These are phyloP conservation scores for Clamator glandarius DNA, from an alignment of 2,797 vertebrate species.

Conservation along the genomic window DNA sequence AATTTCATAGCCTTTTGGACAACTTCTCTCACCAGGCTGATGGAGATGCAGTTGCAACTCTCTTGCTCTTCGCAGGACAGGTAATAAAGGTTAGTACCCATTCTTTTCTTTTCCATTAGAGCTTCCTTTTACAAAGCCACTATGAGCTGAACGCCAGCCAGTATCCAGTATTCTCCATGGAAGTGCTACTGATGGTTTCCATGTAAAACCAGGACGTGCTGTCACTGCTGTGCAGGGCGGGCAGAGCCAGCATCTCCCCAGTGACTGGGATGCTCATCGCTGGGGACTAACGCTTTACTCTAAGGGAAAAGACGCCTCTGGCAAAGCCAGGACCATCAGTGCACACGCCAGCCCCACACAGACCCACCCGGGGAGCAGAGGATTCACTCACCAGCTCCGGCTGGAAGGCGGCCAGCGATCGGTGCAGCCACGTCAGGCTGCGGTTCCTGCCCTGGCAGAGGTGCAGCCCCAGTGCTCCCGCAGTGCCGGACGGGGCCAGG, in stretches of 20 bases:
- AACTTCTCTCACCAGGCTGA: not conserved
- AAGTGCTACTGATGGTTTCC: not conserved
- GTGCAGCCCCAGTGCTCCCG: constrained; percentile 62
- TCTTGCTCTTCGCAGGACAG: not conserved
- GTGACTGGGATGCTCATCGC: fast-evolving
- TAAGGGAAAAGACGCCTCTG: fast-evolving
- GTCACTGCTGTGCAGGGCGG: fast-evolving
- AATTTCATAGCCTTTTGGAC: not conserved
- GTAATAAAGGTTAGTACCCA: not conserved
- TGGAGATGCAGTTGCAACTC: fast-evolving
- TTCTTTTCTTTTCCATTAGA: not conserved
- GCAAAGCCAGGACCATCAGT: fast-evolving
- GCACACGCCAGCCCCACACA: fast-evolving
- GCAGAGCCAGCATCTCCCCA: fast-evolving
- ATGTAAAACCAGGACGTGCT: fast-evolving
- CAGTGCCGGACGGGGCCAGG: constrained; percentile 49
- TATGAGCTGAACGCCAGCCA: not conserved
- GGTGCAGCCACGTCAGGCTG: constrained; percentile 85
- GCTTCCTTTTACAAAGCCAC: not conserved
- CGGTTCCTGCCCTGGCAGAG: constrained; percentile 78
- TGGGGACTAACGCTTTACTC: fast-evolving
- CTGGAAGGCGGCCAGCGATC: constrained; percentile 68
- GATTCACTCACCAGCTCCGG: constrained; percentile 77
- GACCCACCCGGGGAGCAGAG: too few species aligned
- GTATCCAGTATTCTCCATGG: fast-evolving